phyloP scores from a whole-genome alignment of 2,113 vertebrate genomes.

The Argyrosomus japonicus region DNA sequence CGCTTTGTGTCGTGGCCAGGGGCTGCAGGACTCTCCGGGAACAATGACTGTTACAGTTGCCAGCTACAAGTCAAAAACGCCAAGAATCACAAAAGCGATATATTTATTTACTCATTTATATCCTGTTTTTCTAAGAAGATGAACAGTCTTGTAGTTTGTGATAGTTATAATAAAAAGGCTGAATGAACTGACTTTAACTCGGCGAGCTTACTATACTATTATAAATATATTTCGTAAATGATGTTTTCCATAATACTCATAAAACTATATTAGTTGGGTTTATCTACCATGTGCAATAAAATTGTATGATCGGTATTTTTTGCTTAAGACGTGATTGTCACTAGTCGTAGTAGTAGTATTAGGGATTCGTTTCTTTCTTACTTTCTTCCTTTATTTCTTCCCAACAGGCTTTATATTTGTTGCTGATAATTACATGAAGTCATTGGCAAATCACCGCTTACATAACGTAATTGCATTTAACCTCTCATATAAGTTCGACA shows the following conservation, averaged over 20 bases:
- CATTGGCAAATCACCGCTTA: constrained; percentile 60
- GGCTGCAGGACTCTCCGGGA: constrained; percentile 83
- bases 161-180: constrained; percentile 4
- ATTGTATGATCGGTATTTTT: neutral
- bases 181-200: neutral
- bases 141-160: neutral
- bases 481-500: constrained; percentile 18
- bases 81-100: constrained; percentile 1
- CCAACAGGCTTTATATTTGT: constrained; percentile 51
- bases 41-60: constrained; percentile 85
- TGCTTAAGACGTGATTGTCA: neutral
- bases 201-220: neutral
- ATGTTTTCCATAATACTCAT: neutral
- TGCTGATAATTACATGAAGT: constrained; percentile 64
- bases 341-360: neutral
- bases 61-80: constrained; percentile 66
- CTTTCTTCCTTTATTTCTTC: constrained; percentile 5
- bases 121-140: neutral
- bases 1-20: constrained; percentile 86
- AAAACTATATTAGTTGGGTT: neutral
- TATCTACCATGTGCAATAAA: neutral
- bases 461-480: constrained; percentile 61
- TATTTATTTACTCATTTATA: neutral
- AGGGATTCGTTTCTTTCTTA: neutral
- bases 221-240: neutral